Percentiles rank a stretch among this genome's conserved stretches.
Conservation (phyloP, 2,113 vertebrate species). For the Saccopteryx bilineata region DNA sequence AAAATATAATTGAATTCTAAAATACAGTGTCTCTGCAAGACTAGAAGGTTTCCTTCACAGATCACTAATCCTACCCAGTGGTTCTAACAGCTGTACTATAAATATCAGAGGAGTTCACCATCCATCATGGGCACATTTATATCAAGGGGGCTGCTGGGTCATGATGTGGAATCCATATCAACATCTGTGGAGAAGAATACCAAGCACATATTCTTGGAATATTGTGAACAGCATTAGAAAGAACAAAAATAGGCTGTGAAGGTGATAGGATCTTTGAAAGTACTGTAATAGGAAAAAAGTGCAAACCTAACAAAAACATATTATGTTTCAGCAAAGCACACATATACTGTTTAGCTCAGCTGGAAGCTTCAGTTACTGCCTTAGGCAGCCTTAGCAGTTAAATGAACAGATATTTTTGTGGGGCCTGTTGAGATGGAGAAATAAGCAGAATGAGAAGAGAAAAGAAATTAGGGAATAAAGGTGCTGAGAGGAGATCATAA, state of each 20-base stretch:
- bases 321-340: slow-evolving; percentile 67
- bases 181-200: slow-evolving; percentile 57
- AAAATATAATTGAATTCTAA: slow-evolving; percentile 53
- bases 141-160: slow-evolving; percentile 25
- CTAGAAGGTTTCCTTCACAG: slow-evolving; percentile 61
- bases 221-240: background rate
- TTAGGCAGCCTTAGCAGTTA: slow-evolving; percentile 42
- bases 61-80: slow-evolving; percentile 60
- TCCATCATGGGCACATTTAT: slow-evolving; percentile 60
- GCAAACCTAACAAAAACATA: slow-evolving; percentile 65
- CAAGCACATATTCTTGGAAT: slow-evolving; percentile 50
- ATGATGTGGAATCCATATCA: slow-evolving; percentile 32
- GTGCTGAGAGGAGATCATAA: background rate
- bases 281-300: slow-evolving; percentile 68
- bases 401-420: slow-evolving; percentile 56
- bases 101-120: slow-evolving; percentile 59
- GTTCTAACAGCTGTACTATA: slow-evolving; percentile 37
- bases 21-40: slow-evolving; percentile 27
- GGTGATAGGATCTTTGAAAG: slow-evolving; percentile 69
- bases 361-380: slow-evolving; percentile 67
- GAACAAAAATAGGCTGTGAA: slow-evolving; percentile 39
- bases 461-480: slow-evolving; percentile 41
- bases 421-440: background rate
- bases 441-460: background rate
- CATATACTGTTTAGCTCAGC: slow-evolving; percentile 76